Conservation (phyloP, 2,888 invertebrate genomes). For the Drosophila testacea region DNA sequence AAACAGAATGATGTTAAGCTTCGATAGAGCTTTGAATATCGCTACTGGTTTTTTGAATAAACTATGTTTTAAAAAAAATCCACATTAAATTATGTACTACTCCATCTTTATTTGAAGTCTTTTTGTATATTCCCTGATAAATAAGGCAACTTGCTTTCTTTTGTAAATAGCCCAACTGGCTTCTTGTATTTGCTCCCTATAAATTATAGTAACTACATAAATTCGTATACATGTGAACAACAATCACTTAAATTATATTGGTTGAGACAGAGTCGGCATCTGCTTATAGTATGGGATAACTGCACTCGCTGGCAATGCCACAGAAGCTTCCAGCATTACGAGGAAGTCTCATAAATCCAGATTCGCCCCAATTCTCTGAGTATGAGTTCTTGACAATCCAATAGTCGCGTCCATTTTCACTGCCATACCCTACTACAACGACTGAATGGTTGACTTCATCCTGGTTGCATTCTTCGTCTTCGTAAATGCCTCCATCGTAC, state of each 20-base stretch:
- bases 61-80: too few relatives aligned
- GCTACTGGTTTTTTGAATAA: too few relatives aligned
- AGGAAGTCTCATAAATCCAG: conserved; percentile 82
- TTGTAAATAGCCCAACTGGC: not conserved
- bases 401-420: conserved; percentile 82
- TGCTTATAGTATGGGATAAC: conserved; percentile 80
- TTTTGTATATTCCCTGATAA: not conserved
- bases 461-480: conserved; percentile 81
- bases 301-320: conserved; percentile 84
- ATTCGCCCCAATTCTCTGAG: conserved; percentile 84
- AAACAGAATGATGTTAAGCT: too few relatives aligned
- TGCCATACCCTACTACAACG: conserved; percentile 84
- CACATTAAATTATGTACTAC: too few relatives aligned
- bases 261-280: not conserved
- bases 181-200: not conserved
- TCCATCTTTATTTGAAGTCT: too few relatives aligned
- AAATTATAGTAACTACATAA: conserved; percentile 14
- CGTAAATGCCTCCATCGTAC: conserved; percentile 83
- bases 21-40: too few relatives aligned
- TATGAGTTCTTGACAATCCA: conserved; percentile 84
- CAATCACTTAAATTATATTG: conserved; percentile 7
- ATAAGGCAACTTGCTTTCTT: not conserved
- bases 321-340: conserved; percentile 83
- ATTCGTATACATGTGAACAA: conserved; percentile 14
- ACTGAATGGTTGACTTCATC: conserved; percentile 83